phyloP scores from a whole-genome alignment of 2,888 invertebrate species.

The Drosophila imparisetae region DNA sequence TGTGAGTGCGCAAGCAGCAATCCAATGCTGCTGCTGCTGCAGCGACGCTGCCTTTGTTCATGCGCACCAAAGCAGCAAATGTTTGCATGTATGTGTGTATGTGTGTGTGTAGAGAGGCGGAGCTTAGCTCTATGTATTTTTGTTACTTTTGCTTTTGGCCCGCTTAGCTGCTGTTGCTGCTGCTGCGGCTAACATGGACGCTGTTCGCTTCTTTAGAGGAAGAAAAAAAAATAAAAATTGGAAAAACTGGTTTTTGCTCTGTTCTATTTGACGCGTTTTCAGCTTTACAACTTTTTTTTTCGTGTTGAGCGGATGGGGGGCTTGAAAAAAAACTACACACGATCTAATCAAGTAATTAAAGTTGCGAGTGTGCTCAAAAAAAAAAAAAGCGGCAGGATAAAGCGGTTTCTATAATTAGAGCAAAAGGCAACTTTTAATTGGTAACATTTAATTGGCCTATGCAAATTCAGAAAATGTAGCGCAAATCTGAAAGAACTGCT shows the following conservation, averaged over 20 bases:
- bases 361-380: conserved; percentile 25
- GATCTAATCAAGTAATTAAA: conserved; percentile 62
- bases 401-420: conserved; percentile 9
- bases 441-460: conserved; percentile 9
- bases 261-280: conserved; percentile 55
- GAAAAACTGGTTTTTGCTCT: conserved; percentile 55
- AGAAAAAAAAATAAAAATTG: conserved; percentile 13
- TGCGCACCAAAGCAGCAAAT: conserved; percentile 42
- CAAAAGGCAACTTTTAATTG: conserved; percentile 52
- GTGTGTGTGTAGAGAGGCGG: conserved; percentile 31
- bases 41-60: conserved; percentile 53
- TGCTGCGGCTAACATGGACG: conserved; percentile 55
- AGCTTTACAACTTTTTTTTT: conserved; percentile 19
- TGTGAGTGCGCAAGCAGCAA: conserved; percentile 13
- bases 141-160: conserved; percentile 51
- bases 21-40: conserved; percentile 13
- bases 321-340: conserved; percentile 19
- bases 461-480: conserved; percentile 2
- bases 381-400: conserved; percentile 27
- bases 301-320: conserved; percentile 2
- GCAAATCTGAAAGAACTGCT: not conserved
- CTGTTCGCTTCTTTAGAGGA: conserved; percentile 27
- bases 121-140: conserved; percentile 41
- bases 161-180: conserved; percentile 19
- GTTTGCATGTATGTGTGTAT: not conserved